Evolutionary conservation across 2,113 vertebrate genomes (phyloP).

Genomic region (Gadus macrocephalus): DNA sequence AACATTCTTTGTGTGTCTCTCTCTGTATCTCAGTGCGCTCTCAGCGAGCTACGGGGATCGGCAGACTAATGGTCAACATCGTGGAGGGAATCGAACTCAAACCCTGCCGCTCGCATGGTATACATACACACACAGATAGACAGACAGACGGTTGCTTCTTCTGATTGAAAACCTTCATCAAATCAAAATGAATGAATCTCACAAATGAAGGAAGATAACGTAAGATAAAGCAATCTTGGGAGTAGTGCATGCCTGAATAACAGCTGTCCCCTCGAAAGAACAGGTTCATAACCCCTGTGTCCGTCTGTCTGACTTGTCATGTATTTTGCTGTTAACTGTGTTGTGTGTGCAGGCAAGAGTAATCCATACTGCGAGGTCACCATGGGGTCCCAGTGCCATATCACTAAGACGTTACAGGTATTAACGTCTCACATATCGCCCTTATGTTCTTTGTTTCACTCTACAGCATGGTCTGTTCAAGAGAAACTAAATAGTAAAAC

Average conservation of each 20-base stretch:
- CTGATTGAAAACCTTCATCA: too few species aligned
- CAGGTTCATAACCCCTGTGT: not conserved
- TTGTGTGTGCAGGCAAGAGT: slow-evolving; percentile 82
- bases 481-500: not conserved
- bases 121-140: slow-evolving; percentile 19
- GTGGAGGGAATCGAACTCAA: slow-evolving; percentile 97
- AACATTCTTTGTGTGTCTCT: not conserved
- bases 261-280: not conserved
- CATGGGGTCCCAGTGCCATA: slow-evolving; percentile 98
- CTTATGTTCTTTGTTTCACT: not conserved
- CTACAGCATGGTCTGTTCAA: not conserved
- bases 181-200: too few species aligned
- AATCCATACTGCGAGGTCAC: slow-evolving; percentile 98
- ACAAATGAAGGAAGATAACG: too few species aligned
- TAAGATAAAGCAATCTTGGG: too few species aligned
- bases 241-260: too few species aligned
- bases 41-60: slow-evolving; percentile 95
- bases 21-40: slow-evolving; percentile 80
- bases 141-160: not conserved
- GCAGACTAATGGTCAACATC: slow-evolving; percentile 96
- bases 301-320: not conserved
- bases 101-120: slow-evolving; percentile 94
- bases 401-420: slow-evolving; percentile 96
- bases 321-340: not conserved
- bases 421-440: too few species aligned